Conservation (phyloP, 2,113 vertebrate species). For the Melanostigma gelatinosum region DNA sequence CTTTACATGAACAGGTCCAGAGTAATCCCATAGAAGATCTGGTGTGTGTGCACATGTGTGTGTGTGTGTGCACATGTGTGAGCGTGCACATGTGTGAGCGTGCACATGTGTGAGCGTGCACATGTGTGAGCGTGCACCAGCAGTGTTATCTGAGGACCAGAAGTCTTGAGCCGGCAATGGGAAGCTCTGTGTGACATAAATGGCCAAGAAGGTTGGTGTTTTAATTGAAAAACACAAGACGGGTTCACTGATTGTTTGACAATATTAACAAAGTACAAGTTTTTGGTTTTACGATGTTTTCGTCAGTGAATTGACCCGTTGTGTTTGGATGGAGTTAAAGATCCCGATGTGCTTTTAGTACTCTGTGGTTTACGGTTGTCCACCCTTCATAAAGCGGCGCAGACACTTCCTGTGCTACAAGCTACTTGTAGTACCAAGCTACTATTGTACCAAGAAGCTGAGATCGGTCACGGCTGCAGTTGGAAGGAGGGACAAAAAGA, state of each 20-base stretch:
- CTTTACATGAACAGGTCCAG: conserved; percentile 69
- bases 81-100: conserved; percentile 20
- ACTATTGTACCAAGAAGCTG: conserved; percentile 54
- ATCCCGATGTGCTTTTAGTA: not conserved
- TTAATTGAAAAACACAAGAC: not conserved
- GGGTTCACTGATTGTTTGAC: not conserved
- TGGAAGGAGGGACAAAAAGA: conserved; percentile 15
- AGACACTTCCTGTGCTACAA: conserved; percentile 66
- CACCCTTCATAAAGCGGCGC: conserved; percentile 50
- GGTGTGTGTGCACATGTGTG: conserved; percentile 45
- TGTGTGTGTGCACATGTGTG: conserved; percentile 33
- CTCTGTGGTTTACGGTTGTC: conserved; percentile 14
- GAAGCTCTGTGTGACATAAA: not conserved
- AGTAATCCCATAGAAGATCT: conserved; percentile 73
- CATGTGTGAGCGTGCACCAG: conserved; percentile 47
- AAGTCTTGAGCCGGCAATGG: conserved; percentile 39
- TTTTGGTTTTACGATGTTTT: not conserved
- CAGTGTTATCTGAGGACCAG: conserved; percentile 50
- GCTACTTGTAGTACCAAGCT: conserved; percentile 53
- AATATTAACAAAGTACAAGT: not conserved
- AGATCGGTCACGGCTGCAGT: conserved; percentile 40
- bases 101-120: not conserved
- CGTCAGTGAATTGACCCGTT: not conserved
- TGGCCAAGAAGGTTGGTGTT: not conserved
- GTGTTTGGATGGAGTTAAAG: conserved; percentile 7